Evolutionary conservation across 2,113 vertebrate genomes (phyloP), one percentile per base, ranked within the genome.

Genomic region (Mionectes macconnelli): DNA sequence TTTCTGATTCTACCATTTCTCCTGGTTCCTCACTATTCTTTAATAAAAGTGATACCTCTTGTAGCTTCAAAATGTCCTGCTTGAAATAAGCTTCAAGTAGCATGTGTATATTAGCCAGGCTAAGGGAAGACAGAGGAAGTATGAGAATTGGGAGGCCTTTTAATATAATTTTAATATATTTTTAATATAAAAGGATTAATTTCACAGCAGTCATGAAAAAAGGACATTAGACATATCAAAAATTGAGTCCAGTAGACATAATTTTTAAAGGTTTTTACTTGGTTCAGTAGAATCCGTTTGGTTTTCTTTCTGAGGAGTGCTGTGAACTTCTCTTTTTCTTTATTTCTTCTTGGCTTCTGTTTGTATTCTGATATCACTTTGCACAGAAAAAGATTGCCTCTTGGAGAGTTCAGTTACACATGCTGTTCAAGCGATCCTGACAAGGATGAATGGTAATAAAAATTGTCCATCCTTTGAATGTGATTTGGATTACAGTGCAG

Each of bases 401-500:
- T 53, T 88, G 67, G 53, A 89, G 77, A 63, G 75, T 90, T 94
- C 79, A 64, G 87, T 90, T 95, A 68, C 57, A 64, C 49, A 49
- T 1, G 11, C 52, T 86, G 67, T 84, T 94, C 47, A 88, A 94
- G 31, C 70, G 84, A 64, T 95, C 72, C 52, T 86, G 87, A 88
- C 74, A 93, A 80, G 84, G 76, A 83, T 37, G 75, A 93, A 94
- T 50, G 40, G 37, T 68, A 76, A 82, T 72, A 89, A 92, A 91
- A 88, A 88, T 83, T 52, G 56, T 52, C 73, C 63, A 49, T 91
- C 85, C 52, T 85, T 82, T 73, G 56, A 92, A 91, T 5, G 9
- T 76, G 74, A 92, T 93, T 95, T 91, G 89, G 84, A 93, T 92
- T 85, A 70, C 63, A 77, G 66, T 91, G 79, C 87, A 94, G 87